phyloP scores from a whole-genome alignment of 2,797 vertebrate species.

The Lepus oiostolus region DNA sequence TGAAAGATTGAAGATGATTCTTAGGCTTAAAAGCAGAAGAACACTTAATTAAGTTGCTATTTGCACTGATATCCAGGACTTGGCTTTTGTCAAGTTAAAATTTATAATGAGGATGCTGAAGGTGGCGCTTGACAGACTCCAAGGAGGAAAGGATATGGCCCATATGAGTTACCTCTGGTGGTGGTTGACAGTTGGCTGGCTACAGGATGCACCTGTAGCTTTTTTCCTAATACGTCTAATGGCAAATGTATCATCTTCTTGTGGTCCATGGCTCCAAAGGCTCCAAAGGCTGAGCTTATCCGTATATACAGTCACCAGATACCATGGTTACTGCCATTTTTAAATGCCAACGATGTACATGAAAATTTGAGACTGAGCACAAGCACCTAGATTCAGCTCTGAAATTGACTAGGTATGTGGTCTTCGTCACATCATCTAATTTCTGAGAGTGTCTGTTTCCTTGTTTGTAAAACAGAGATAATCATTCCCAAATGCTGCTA shows the following conservation, averaged over 20 bases:
- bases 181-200: neutral
- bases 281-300: neutral
- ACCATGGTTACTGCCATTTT: neutral
- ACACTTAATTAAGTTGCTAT: neutral
- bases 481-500: conserved; percentile 15
- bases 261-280: neutral
- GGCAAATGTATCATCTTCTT: neutral
- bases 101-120: neutral
- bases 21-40: neutral
- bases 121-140: neutral
- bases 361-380: neutral
- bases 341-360: neutral
- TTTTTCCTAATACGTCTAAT: neutral
- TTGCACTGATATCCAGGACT: neutral
- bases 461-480: neutral
- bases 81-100: neutral
- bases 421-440: neutral
- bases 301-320: neutral
- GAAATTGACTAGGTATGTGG: neutral
- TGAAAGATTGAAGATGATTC: neutral
- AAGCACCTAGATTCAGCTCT: neutral
- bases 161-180: neutral
- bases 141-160: neutral
- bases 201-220: neutral
- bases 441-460: neutral